phyloP scores from a whole-genome alignment of 2,888 invertebrate genomes.

The Papilio protenor region DNA sequence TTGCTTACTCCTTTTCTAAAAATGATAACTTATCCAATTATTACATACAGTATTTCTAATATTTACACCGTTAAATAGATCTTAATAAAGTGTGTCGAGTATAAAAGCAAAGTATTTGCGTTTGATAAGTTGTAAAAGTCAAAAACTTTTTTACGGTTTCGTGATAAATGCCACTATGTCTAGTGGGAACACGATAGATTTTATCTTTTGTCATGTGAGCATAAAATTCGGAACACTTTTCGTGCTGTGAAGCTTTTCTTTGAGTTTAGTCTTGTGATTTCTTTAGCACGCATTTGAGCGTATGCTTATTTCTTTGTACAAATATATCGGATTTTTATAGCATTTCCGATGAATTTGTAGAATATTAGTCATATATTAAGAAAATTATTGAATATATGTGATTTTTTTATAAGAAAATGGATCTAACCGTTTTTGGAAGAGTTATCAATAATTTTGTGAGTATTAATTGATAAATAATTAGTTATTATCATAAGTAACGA shows the following conservation, averaged over 20 bases:
- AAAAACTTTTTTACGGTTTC: slow-evolving; percentile 65
- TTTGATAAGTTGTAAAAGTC: slow-evolving; percentile 25
- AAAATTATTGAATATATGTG: neutral
- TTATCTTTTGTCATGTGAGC: slow-evolving; percentile 69
- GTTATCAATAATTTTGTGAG: slow-evolving; percentile 78
- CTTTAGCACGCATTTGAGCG: slow-evolving; percentile 72
- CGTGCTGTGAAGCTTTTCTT: slow-evolving; percentile 55
- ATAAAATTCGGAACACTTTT: slow-evolving; percentile 64
- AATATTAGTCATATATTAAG: neutral
- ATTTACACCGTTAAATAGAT: too few relatives aligned
- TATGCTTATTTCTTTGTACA: slow-evolving; percentile 25
- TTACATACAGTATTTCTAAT: too few relatives aligned
- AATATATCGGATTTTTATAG: slow-evolving; percentile 31
- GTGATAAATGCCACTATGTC: slow-evolving; percentile 66
- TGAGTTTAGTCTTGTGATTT: slow-evolving; percentile 67
- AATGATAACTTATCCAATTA: too few relatives aligned
- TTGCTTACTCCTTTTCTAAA: too few relatives aligned
- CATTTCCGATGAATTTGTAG: slow-evolving; percentile 26
- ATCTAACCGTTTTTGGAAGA: slow-evolving; percentile 72
- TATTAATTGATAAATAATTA: slow-evolving; percentile 47
- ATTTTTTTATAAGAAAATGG: slow-evolving; percentile 58
- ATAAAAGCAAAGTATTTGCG: neutral
- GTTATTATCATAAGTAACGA: neutral
- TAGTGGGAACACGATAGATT: slow-evolving; percentile 59
- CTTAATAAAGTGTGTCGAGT: neutral